Evolutionary conservation across 2,888 invertebrate genomes (phyloP).

Genomic region (Seira ritae): DNA sequence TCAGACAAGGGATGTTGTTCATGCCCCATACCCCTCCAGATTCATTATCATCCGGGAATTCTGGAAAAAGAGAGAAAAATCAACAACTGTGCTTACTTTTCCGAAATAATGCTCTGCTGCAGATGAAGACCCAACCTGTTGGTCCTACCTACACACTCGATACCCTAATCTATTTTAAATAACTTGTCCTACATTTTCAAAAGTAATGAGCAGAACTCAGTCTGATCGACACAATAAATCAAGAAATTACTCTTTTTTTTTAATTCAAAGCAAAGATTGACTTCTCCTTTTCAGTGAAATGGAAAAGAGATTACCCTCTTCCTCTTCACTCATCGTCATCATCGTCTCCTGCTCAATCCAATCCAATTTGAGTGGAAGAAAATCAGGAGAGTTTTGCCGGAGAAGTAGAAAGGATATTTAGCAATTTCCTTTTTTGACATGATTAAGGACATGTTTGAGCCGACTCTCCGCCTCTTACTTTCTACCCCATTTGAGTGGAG

Average conservation of each 20-base stretch:
- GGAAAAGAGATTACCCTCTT: too few relatives aligned
- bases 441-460: constrained; percentile 43
- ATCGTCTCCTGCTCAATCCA: background rate
- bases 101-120: too few relatives aligned
- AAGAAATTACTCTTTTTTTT: background rate
- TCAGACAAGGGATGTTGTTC: too few relatives aligned
- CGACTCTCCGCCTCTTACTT: background rate
- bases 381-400: background rate
- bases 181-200: background rate
- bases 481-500: background rate
- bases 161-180: background rate
- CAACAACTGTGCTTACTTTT: background rate
- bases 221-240: background rate
- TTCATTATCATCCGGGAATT: background rate
- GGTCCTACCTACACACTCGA: background rate
- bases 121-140: background rate
- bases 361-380: background rate
- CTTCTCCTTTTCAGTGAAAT: background rate
- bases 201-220: too few relatives aligned
- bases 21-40: too few relatives aligned
- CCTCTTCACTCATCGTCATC: too few relatives aligned
- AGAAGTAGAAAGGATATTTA: constrained; percentile 28
- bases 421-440: constrained; percentile 52
- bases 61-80: background rate
- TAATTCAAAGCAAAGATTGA: background rate